Evolutionary conservation across 2,888 invertebrate genomes (phyloP), one percentile per base, ranked within the genome.

Genomic region (Hirtodrosophila alboralis): DNA sequence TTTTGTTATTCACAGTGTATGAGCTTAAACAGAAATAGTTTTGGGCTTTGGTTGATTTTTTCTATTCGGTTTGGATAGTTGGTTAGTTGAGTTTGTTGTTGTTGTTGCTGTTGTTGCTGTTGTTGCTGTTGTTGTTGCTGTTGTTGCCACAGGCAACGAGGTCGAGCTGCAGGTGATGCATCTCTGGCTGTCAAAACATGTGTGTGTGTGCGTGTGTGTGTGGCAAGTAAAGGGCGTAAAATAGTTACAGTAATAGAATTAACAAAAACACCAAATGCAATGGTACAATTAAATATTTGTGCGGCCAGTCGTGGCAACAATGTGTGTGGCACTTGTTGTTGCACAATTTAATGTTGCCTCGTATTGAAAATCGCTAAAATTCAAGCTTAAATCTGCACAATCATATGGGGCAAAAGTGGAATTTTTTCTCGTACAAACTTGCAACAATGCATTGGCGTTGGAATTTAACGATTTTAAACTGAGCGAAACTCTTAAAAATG

Each of bases 171-270:
- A 67, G 67, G 71, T 71, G 71, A 66, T 71, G 66, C 66, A 71
- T 56, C 27, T 62, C 59, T 14, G 69, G 69, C 52, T 48, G 38
- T 44, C 48, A 30, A 16, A 51, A 30, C 31, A 34, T 23, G n/a
- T 34, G 26, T 31, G 47, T 37, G 36, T 36, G 41, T 26, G 40
- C 33, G 18, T 40, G 16, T 28, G 53, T 40, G 45, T 56, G 61
- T 48, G 45, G 18, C 41, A 33, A 34, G 56, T 40, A 69, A 65
- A 48, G 69, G 59, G 63, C 64, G 58, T 49, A 58, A 62, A 62
- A 75, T 61, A 13, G 53, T 62, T 62, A 43, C 47, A 36, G 65
- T 76, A 84, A 84, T 84, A 69, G 66, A 83, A 80, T 79, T 79
- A 80, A 68, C 49, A 57, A 74, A n/a, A 79, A 83, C 48, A 61